Base-by-base conservation (phyloP, 1,140 invertebrate species). In the Colletes latitarsis region DNA sequence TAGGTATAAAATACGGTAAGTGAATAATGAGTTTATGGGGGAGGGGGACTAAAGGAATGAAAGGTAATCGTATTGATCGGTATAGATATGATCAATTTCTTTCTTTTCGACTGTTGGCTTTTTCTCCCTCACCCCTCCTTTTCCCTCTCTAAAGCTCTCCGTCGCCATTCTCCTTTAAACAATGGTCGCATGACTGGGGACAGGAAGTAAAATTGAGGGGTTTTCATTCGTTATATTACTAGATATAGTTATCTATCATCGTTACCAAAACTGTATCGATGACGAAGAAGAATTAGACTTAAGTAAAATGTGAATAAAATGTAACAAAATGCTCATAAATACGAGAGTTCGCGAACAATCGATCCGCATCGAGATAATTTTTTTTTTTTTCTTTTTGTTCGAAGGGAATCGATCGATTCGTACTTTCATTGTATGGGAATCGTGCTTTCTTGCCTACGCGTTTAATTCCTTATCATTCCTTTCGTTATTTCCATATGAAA, bases 291-390 rank as follows among this genome's bases (percentile, higher is more conserved):
- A 82, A 89, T 91, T 92, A 92, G 82, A 91, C 88, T 92, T 91
- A 90, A 89, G 86, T 91, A 89, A 92, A 91, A 91, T 88, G 90
- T 90, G 89, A 91, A 92, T 92, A 88, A 91, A 89, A 91, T 89
- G 91, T 91, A 93, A 93, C 91, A 93, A 91, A 90, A 91, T 92
- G 89, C 88, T 92, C 88, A 91, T 92, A 91, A 91, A 92, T 91
- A 91, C 89, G 88, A 92, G 86, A 85, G 88, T 90, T 90, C 89
- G 88, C 90, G 88, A 93, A 89, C 89, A 88, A 92, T 92, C 86
- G 89, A 90, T 88, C 85, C 80, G 88, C 83, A 84, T 90, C 77
- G 83, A 85, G 82, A 90, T 86, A 87, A 76, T 43, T 3, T 83
- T 81, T 81, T 75, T 81, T 75, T 81, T 80, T 52, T 5, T 53